Conservation (phyloP, 2,113 vertebrate genomes). For the Limnothrissa miodon region DNA sequence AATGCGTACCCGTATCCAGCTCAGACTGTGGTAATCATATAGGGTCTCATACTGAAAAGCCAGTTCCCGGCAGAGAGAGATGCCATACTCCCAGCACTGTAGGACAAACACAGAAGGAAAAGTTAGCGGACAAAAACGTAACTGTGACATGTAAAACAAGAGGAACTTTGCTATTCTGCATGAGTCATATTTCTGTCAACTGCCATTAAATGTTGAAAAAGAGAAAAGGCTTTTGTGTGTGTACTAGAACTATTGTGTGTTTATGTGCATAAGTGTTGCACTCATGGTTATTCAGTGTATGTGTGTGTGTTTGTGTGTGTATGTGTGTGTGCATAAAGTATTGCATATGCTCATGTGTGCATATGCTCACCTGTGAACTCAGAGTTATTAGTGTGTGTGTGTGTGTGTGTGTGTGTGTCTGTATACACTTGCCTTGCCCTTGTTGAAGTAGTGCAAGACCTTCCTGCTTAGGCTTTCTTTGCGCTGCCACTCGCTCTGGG, state of each 20-base stretch:
- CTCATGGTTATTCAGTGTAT: background rate
- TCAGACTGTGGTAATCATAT: constrained; percentile 98
- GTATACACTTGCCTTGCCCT: constrained; percentile 83
- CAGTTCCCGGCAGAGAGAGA: constrained; percentile 93
- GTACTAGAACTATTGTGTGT: too few relatives aligned
- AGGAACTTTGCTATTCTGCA: background rate
- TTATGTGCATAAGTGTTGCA: background rate
- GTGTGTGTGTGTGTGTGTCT: background rate
- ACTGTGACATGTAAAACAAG: background rate
- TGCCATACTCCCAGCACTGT: constrained; percentile 97
- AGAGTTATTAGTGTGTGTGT: constrained; percentile 1
- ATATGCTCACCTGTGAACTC: too few relatives aligned
- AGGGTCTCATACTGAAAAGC: constrained; percentile 92
- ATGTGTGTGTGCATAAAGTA: background rate
- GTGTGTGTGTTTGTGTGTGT: constrained; percentile 18
- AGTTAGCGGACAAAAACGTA: background rate
- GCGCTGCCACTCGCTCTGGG: constrained; percentile 96
- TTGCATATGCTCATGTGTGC: constrained; percentile 13
- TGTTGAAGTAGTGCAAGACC: constrained; percentile 98
- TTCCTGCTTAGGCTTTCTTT: constrained; percentile 94
- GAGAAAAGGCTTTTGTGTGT: background rate
- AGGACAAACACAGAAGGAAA: constrained; percentile 25
- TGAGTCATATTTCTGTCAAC: background rate
- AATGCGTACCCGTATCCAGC: constrained; percentile 93
- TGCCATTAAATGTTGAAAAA: too few relatives aligned